Evolutionary conservation across 2,797 vertebrate species (phyloP).

Genomic region (Vireo griseus): DNA sequence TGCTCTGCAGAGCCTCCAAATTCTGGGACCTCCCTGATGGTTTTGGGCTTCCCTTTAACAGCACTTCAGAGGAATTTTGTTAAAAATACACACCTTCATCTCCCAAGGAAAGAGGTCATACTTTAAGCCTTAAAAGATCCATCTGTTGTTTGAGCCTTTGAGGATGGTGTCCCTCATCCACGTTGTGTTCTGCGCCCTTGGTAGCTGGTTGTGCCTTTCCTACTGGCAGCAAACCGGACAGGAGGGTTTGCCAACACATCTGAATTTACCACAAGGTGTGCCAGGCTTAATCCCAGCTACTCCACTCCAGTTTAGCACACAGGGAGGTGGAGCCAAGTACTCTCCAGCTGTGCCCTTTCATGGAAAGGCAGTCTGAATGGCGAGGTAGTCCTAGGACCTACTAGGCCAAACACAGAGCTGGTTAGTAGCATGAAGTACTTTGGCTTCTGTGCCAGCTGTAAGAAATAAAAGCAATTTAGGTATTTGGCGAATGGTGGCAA

Average conservation of each 20-base stretch:
- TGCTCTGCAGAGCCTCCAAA: background rate
- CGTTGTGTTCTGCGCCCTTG: background rate
- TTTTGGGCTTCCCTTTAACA: background rate
- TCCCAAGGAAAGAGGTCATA: background rate
- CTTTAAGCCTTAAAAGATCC: background rate
- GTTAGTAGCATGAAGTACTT: background rate
- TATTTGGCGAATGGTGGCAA: background rate
- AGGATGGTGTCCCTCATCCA: background rate
- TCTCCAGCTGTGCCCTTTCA: background rate
- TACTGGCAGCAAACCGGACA: background rate
- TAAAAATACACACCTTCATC: background rate
- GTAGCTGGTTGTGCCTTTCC: background rate
- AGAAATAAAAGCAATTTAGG: background rate
- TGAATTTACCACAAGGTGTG: background rate
- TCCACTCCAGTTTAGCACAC: background rate
- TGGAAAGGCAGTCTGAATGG: background rate
- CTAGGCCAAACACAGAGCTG: background rate
- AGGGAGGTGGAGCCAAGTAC: background rate
- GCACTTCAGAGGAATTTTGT: background rate
- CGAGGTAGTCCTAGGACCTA: background rate
- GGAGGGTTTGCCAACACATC: background rate
- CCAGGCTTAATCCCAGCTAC: fast-evolving
- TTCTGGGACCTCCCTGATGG: background rate
- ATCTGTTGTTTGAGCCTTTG: background rate
- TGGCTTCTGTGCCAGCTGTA: background rate